phyloP scores from a whole-genome alignment of 2,113 vertebrate genomes.

The Epinephelus fuscoguttatus region DNA sequence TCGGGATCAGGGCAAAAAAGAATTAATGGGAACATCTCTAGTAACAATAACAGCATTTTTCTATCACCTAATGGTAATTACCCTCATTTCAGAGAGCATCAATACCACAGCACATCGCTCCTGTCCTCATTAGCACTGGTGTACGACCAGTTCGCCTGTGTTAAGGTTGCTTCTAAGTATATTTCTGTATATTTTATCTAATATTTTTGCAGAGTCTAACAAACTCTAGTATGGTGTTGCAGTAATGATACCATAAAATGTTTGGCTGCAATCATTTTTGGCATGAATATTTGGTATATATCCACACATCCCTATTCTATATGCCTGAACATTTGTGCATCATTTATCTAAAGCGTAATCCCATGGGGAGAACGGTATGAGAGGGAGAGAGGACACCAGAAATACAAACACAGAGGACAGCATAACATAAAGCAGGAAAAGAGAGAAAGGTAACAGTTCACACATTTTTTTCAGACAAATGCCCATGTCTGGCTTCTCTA shows the following conservation, averaged over 20 bases:
- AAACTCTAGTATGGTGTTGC: background rate
- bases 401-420: background rate
- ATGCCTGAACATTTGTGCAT: background rate
- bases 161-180: background rate
- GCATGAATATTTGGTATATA: background rate
- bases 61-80: background rate
- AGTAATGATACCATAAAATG: background rate
- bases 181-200: background rate
- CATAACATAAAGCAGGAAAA: background rate
- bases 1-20: background rate
- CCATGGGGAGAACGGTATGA: background rate
- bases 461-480: conserved; percentile 41
- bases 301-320: background rate
- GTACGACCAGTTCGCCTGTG: background rate
- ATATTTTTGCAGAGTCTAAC: background rate
- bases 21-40: background rate
- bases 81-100: background rate
- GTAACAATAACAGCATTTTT: background rate
- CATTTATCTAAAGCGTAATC: conserved; percentile 7
- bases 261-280: background rate
- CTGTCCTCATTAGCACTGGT: background rate
- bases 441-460: conserved; percentile 19
- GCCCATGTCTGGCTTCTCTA: conserved; percentile 28
- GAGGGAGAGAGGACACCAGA: background rate
- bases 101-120: background rate